phyloP scores from a whole-genome alignment of 2,888 invertebrate species.

The Pediacus dermestoides region DNA sequence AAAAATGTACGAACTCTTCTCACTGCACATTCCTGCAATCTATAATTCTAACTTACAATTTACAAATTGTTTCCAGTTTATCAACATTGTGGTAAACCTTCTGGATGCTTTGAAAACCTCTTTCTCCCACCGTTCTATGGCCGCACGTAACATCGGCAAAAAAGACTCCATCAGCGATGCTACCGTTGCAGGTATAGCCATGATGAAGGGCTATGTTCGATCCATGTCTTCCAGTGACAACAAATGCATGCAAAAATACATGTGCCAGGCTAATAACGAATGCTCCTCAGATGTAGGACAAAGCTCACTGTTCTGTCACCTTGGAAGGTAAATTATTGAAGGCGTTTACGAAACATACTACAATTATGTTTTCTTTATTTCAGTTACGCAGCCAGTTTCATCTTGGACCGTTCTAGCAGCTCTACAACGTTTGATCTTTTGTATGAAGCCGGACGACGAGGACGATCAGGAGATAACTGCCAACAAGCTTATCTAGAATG shows the following conservation, averaged over 20 bases:
- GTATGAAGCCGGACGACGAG: slow-evolving; percentile 82
- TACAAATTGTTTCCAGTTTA: slow-evolving; percentile 62
- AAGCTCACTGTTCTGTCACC: slow-evolving; percentile 82
- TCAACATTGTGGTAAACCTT: slow-evolving; percentile 87
- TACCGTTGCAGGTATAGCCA: slow-evolving; percentile 79
- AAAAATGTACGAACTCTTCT: no score
- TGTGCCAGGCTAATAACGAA: slow-evolving; percentile 87
- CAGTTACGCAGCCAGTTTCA: slow-evolving; percentile 83
- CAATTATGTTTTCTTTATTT: slow-evolving; percentile 17
- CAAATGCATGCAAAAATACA: slow-evolving; percentile 80
- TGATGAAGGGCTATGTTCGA: slow-evolving; percentile 85
- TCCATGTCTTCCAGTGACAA: slow-evolving; percentile 75
- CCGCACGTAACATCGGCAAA: slow-evolving; percentile 79
- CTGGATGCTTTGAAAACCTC: slow-evolving; percentile 89
- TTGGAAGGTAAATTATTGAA: slow-evolving; percentile 4
- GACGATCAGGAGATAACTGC: slow-evolving; percentile 83
- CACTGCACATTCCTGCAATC: no score
- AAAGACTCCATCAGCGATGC: slow-evolving; percentile 89
- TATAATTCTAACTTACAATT: no score
- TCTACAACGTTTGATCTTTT: slow-evolving; percentile 72
- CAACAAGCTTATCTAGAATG: slow-evolving; percentile 81
- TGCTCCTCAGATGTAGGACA: slow-evolving; percentile 77
- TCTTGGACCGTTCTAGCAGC: slow-evolving; percentile 70
- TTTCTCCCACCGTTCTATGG: slow-evolving; percentile 84
- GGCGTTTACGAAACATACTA: background rate